Evolutionary conservation across 2,888 invertebrate species (phyloP), one percentile per base, ranked within the genome.

Genomic region (Plagiodera versicolora): DNA sequence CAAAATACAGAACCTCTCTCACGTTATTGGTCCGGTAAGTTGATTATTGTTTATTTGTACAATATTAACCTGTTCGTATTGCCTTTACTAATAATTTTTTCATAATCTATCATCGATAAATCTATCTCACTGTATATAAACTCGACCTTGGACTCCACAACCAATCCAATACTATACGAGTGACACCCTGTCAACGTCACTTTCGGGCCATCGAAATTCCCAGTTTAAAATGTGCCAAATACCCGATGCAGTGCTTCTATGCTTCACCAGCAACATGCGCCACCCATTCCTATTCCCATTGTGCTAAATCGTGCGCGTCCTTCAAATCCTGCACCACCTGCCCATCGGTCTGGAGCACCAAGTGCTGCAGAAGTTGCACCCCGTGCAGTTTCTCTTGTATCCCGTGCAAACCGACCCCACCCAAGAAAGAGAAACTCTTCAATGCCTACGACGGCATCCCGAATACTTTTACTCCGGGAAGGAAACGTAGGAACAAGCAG

Each of bases 371-470:
- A 24, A 48, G 56, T 32, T 61, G 58, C 46, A 52, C 45, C 35
- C 59, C 57, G 3, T 58, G 62, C 39, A 30, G 16, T 1, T 5
- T 44, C 11, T n/a, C n/a, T n/a, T n/a, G n/a, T n/a, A n/a, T n/a
- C n/a, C 48, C 61, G 8, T 61, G 52, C 28, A 35, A 35, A 20
- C 28, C 35, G 1, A 35, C 50, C 17, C 35, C 57, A 11, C 30
- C 57, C 10, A 46, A 17, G 30, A 60, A 24, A 24, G 59, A 60
- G 47, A 58, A 54, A 46, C 44, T 63, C 9, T 63, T 60, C n/a
- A 53, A 56, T 50, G 49, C 60, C 30, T 14, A 28, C 14, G 52
- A 20, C 20, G 32, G 52, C 39, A 39, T 39, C 14, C 39, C 39
- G 2, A 39, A 39, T 39, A 39, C 39, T 6, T 14, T 4, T 11